phyloP scores from a whole-genome alignment of 2,113 vertebrate species.

The Formicarius rufipectus region DNA sequence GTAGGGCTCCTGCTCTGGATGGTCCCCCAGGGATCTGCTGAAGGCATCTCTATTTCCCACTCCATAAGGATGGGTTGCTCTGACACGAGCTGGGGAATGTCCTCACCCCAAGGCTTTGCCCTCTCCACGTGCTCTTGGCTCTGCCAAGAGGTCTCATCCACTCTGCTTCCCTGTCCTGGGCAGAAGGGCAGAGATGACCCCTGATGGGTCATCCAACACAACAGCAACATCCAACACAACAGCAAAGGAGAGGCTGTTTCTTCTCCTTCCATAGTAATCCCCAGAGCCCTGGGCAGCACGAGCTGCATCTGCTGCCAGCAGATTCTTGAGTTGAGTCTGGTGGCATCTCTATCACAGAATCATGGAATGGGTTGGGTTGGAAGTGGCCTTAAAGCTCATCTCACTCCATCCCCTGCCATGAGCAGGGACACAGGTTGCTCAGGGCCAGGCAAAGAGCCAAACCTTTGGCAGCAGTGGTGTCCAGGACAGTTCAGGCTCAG shows the following conservation, averaged over 20 bases:
- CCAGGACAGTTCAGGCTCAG: neutral
- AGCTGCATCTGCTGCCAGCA: neutral
- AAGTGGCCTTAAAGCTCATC: neutral
- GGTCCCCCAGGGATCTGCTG: neutral
- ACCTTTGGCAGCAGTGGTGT: neutral
- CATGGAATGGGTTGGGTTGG: neutral
- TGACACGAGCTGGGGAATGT: neutral
- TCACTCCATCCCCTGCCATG: neutral
- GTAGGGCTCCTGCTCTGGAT: neutral
- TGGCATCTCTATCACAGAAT: neutral
- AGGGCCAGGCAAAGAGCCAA: neutral
- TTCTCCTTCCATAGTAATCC: neutral
- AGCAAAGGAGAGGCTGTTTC: neutral
- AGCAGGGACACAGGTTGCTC: neutral
- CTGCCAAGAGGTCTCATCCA: neutral
- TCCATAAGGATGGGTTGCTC: neutral
- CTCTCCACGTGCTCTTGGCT: neutral
- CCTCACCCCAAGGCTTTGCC: neutral
- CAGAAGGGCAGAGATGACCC: neutral
- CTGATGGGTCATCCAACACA: rapidly evolving
- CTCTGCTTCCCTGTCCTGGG: neutral
- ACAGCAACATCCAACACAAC: neutral
- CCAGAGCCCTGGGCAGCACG: neutral
- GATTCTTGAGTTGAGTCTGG: neutral
- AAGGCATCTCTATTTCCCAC: neutral